Base-by-base conservation (phyloP, 2,113 vertebrate species). In the Corythaixoides concolor region DNA sequence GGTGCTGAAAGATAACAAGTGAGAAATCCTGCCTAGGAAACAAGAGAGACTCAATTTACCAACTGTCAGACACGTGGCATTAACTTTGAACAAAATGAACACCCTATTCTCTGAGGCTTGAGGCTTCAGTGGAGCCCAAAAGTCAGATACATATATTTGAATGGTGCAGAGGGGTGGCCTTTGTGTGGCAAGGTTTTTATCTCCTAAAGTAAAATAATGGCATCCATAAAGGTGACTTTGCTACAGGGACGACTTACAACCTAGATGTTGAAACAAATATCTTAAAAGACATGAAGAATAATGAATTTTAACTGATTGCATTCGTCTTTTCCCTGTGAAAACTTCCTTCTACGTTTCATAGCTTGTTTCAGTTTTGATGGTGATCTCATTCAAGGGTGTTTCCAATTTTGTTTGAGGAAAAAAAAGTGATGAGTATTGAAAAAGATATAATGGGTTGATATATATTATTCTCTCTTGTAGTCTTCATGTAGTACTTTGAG, bases 41-140 rank as follows among this genome's bases (percentile, higher is more conserved):
- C 32, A 93, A 62, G 35, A 84, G 91, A 90, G 75, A 94, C 86
- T 93, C 89, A 95, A 97, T 97, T 96, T 97, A 90, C 94, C 68
- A 95, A 72, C 81, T 89, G 93, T 95, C 95, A 96, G 89, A 94
- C 68, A 91, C 2, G 13, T 96, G 91, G 68, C 67, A 64, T 96
- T 97, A 91, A 95, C 91, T 97, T 77, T 63, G 80, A 94, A 88
- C 67, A 96, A 90, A 88, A 94, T 50, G 89, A 89, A 62, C 59
- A 69, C 67, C 72, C 73, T 50, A 47, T 82, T 93, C 63, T 90
- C 75, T 91, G 78, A 66, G 56, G 76, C 70, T 90, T 85, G 93
- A 94, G 76, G 53, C 75, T 89, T 88, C 80, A 70, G 12, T 78
- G 80, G 41, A 94, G 33, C 90, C 81, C 70, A 60, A n/a, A 88